These are phyloP conservation scores for Cheilosia scutellata DNA, from an alignment of 2,888 invertebrate genomes.

Conservation along the genomic window DNA sequence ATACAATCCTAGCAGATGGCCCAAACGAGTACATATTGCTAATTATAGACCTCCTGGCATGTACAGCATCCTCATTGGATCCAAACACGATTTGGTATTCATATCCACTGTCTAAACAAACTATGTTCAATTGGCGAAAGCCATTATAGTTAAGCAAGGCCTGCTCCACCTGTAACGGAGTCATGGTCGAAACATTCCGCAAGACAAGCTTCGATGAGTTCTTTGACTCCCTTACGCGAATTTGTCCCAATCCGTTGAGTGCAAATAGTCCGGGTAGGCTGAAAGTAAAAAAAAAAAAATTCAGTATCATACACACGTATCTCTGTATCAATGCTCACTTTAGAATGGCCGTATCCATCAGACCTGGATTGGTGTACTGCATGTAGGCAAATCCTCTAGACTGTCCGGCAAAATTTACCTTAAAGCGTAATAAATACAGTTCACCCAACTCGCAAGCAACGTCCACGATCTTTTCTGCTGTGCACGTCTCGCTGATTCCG, in stretches of 20 bases:
- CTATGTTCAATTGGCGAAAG: conserved; percentile 58
- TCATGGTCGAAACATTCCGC: conserved; percentile 37
- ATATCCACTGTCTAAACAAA: conserved; percentile 47
- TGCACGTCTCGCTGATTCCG: conserved; percentile 75
- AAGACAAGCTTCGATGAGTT: conserved; percentile 78
- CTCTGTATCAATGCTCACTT: conserved; percentile 73
- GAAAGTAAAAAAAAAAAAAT: background rate
- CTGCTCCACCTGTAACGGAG: conserved; percentile 2
- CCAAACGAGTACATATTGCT: conserved; percentile 76
- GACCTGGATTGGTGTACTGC: conserved; percentile 78
- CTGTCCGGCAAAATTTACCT: conserved; percentile 78
- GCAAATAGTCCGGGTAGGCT: conserved; percentile 77
- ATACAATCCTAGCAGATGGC: conserved; percentile 74
- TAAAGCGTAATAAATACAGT: conserved; percentile 80
- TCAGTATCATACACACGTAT: background rate
- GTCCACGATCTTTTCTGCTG: conserved; percentile 76
- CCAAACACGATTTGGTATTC: conserved; percentile 79
- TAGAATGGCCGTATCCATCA: conserved; percentile 72
- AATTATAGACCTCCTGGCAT: conserved; percentile 76
- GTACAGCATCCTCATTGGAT: conserved; percentile 80
- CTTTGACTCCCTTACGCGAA: conserved; percentile 77
- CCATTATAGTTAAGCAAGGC: conserved; percentile 48
- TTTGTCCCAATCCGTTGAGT: conserved; percentile 40
- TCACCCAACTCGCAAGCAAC: conserved; percentile 79
- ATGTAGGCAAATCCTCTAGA: conserved; percentile 81